These are phyloP conservation scores for Limonius californicus DNA, from an alignment of 1,140 invertebrate genomes.

Conservation along the genomic window DNA sequence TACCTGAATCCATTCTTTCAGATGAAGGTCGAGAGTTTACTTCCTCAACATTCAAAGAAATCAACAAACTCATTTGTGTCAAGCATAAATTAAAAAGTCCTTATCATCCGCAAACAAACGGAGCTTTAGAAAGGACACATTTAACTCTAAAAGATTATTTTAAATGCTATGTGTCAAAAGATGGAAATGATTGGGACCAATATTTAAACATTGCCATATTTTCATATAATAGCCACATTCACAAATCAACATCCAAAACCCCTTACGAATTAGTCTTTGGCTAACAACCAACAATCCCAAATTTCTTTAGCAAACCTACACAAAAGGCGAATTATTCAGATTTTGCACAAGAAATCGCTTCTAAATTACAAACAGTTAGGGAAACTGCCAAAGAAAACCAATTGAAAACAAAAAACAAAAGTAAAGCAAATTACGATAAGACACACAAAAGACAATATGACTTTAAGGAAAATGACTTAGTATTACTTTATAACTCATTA, in stretches of 20 bases:
- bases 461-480: conserved; percentile 37
- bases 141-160: conserved; percentile 45
- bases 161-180: conserved; percentile 41
- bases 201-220: conserved; percentile 47
- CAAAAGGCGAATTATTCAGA: conserved; percentile 33
- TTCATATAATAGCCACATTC: conserved; percentile 49
- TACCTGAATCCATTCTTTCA: conserved; percentile 29
- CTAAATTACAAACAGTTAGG: conserved; percentile 31
- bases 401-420: conserved; percentile 24
- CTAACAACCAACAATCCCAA: conserved; percentile 40
- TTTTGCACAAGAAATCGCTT: conserved; percentile 38
- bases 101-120: conserved; percentile 47
- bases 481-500: conserved; percentile 14
- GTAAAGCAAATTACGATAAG: conserved; percentile 37
- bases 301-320: conserved; percentile 32
- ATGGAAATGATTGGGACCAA: conserved; percentile 48
- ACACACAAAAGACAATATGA: conserved; percentile 34
- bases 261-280: conserved; percentile 47
- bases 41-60: conserved; percentile 37
- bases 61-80: conserved; percentile 40
- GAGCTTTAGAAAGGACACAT: conserved; percentile 45
- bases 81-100: conserved; percentile 42
- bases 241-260: conserved; percentile 44
- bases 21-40: conserved; percentile 45
- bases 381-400: conserved; percentile 17